Percentiles rank a stretch among this genome's conserved stretches.
Conservation (phyloP, 2,888 invertebrate genomes). For the Macaria liturata region DNA sequence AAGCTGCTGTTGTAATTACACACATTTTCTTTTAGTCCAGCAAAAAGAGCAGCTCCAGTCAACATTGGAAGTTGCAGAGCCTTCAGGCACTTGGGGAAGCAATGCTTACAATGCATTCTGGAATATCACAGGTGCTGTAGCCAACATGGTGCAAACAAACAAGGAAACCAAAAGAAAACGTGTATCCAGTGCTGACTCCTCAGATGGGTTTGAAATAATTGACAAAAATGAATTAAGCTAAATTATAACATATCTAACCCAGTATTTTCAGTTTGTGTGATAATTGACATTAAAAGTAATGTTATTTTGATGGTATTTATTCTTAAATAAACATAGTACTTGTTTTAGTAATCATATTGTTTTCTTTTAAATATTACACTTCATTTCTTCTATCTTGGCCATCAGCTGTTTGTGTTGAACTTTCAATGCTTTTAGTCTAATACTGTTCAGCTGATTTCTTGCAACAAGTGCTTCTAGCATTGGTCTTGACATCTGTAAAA, state of each 20-base stretch:
- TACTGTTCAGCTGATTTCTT: conserved; percentile 65
- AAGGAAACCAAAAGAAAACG: conserved; percentile 57
- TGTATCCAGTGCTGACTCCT: conserved; percentile 67
- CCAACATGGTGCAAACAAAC: conserved; percentile 61
- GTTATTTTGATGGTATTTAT: conserved; percentile 27
- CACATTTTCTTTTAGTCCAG: conserved; percentile 52
- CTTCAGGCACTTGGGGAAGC: conserved; percentile 61
- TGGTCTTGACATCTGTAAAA: conserved; percentile 75
- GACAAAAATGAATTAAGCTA: conserved; percentile 64
- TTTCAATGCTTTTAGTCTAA: conserved; percentile 71
- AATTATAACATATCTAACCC: conserved; percentile 43
- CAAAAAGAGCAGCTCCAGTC: conserved; percentile 59
- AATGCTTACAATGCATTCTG: conserved; percentile 67
- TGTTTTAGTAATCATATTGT: conserved; percentile 24
- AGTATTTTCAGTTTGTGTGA: conserved; percentile 24
- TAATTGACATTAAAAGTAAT: conserved; percentile 17
- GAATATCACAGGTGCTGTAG: conserved; percentile 64
- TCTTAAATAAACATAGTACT: conserved; percentile 32
- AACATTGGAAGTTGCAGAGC: conserved; percentile 60
- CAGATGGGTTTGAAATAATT: conserved; percentile 79
- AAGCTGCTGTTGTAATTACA: not conserved
- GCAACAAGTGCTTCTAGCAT: conserved; percentile 77
- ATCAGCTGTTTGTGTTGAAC: conserved; percentile 75
- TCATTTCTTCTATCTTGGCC: conserved; percentile 67
- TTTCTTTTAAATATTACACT: conserved; percentile 48